Evolutionary conservation across 1,140 invertebrate genomes (phyloP), one percentile per base, ranked within the genome.

Genomic region (Pogonomyrmex barbatus): DNA sequence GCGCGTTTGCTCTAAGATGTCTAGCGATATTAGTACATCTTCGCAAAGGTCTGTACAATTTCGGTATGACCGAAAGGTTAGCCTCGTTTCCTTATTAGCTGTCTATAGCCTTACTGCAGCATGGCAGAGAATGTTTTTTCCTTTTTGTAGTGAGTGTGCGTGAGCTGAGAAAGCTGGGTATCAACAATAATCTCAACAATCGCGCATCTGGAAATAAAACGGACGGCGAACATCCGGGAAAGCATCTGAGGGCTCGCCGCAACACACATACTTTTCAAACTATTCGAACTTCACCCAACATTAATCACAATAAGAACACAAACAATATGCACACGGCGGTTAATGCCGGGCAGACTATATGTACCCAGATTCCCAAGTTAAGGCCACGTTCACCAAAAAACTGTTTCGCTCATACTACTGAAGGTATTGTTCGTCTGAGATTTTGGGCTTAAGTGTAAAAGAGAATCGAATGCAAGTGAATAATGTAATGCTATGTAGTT

Each of bases 121-220:
- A 95, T 95, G 94, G 94, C 93, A 93, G 92, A 93, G 93, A 93
- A 93, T 94, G 92, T 95, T 95, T 94, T 94, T 94, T 94, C 91
- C 90, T 88, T 93, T 94, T 95, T 95, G 92, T 95, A 95, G 95
- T 91, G 91, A 95, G 92, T 94, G 90, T 95, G 88, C 94, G 93
- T 93, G 92, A 95, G 93, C 94, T 94, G 94, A 94, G 95, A 94
- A 95, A 94, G 83, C 90, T 95, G 94, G 94, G 93, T 90, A 93
- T 95, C 90, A 88, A 89, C 88, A 87, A 92, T 68, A 50, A 45
- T 68, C 47, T 91, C 92, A 94, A 87, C 86, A 68, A 88, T 90
- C 89, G 70, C 42, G 82, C 87, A 79, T 60, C 85, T 87, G 91
- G 88, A 88, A 90, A 85, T 86, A 89, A 87, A 90, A 88, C 88